Evolutionary conservation across 2,888 invertebrate genomes (phyloP).

Genomic region (Sisyra terminalis): DNA sequence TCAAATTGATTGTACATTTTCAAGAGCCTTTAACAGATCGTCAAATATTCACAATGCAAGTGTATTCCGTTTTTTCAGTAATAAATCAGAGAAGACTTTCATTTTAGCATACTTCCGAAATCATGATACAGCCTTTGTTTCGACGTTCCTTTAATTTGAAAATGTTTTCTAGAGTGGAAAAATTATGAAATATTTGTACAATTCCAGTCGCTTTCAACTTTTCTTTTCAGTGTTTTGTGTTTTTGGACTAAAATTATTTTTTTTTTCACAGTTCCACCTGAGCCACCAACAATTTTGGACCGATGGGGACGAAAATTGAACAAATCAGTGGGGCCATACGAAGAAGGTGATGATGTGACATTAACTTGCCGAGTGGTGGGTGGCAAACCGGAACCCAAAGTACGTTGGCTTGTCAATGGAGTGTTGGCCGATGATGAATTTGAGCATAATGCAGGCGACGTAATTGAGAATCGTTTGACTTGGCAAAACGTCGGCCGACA

Average conservation of each 20-base stretch:
- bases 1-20: too few relatives aligned
- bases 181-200: too few relatives aligned
- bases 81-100: too few relatives aligned
- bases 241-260: not conserved
- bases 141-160: too few relatives aligned
- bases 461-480: conserved; percentile 65
- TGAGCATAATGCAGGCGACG: conserved; percentile 61
- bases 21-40: too few relatives aligned
- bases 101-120: too few relatives aligned
- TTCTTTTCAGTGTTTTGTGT: not conserved
- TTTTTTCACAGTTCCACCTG: conserved; percentile 61
- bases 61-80: too few relatives aligned
- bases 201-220: too few relatives aligned
- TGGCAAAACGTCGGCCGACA: conserved; percentile 60
- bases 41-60: too few relatives aligned
- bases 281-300: conserved; percentile 71
- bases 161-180: too few relatives aligned
- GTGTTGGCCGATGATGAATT: conserved; percentile 65
- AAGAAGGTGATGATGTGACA: conserved; percentile 71
- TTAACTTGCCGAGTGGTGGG: conserved; percentile 77
- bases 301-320: conserved; percentile 71
- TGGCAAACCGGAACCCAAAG: conserved; percentile 69
- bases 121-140: too few relatives aligned
- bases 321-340: conserved; percentile 66
- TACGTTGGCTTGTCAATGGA: conserved; percentile 71